These are phyloP conservation scores for Eulacestoma nigropectus DNA, from an alignment of 2,113 vertebrate species.

Conservation along the genomic window DNA sequence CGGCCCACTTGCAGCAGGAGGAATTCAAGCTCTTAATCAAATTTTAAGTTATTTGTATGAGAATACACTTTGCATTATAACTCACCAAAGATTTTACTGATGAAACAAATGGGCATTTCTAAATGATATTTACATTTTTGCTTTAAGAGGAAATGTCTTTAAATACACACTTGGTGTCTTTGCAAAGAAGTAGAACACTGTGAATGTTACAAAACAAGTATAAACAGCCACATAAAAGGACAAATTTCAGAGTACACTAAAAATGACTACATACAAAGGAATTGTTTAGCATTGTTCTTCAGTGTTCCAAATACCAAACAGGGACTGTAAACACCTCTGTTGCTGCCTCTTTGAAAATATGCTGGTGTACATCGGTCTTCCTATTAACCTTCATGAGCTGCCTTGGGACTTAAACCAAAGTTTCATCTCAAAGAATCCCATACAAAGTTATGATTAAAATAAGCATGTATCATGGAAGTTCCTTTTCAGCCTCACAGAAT, in stretches of 20 bases:
- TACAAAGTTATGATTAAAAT: not conserved
- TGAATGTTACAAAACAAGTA: not conserved
- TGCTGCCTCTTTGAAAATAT: not conserved
- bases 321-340: not conserved
- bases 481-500: not conserved
- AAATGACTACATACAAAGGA: fast-evolving
- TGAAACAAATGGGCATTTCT: not conserved
- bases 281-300: not conserved
- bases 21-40: not conserved
- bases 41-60: not conserved
- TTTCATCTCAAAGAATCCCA: not conserved
- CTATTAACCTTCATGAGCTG: not conserved
- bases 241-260: not conserved
- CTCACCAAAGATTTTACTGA: not conserved
- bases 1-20: not conserved
- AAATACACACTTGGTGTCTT: not conserved
- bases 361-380: not conserved
- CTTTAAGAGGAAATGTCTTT: not conserved
- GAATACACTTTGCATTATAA: not conserved
- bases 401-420: not conserved
- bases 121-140: not conserved
- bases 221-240: not conserved
- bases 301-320: not conserved
- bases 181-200: not conserved
- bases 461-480: not conserved